A percentile compares a stretch with the other conserved stretches of the same genome.
These are phyloP conservation scores for Drosophila nannoptera DNA, from an alignment of 1,140 invertebrate species.

Conservation along the genomic window DNA sequence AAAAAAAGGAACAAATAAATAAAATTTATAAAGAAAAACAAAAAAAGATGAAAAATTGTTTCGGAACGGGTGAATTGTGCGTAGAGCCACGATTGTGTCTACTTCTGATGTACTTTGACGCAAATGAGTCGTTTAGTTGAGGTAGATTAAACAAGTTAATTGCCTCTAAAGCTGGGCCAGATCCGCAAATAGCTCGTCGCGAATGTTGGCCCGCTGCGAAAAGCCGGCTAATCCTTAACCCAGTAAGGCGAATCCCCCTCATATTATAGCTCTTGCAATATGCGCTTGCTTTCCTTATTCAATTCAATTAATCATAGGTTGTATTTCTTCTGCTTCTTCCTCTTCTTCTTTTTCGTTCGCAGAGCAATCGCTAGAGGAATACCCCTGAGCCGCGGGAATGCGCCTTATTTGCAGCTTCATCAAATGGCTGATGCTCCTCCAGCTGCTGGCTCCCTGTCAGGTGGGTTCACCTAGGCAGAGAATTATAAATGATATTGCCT, in stretches of 20 bases:
- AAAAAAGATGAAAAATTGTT: slow-evolving; percentile 17
- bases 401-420: slow-evolving; percentile 44
- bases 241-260: neutral
- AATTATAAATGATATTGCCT: neutral
- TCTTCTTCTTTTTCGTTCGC: neutral
- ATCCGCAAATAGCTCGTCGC: slow-evolving; percentile 11
- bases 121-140: slow-evolving; percentile 71
- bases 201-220: neutral
- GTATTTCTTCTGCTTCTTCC: too few relatives aligned
- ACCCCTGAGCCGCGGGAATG: slow-evolving; percentile 28
- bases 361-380: neutral
- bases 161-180: slow-evolving; percentile 34
- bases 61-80: slow-evolving; percentile 55
- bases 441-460: slow-evolving; percentile 60
- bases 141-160: slow-evolving; percentile 63
- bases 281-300: neutral
- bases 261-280: neutral
- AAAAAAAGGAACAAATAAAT: neutral
- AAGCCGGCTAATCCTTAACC: neutral
- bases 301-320: neutral
- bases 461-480: slow-evolving; percentile 39
- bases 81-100: slow-evolving; percentile 35
- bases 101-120: slow-evolving; percentile 55
- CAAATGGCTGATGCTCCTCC: slow-evolving; percentile 57
- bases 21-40: slow-evolving; percentile 7